These are phyloP conservation scores for Drosophila falleni DNA, from an alignment of 2,888 invertebrate genomes.

Conservation along the genomic window DNA sequence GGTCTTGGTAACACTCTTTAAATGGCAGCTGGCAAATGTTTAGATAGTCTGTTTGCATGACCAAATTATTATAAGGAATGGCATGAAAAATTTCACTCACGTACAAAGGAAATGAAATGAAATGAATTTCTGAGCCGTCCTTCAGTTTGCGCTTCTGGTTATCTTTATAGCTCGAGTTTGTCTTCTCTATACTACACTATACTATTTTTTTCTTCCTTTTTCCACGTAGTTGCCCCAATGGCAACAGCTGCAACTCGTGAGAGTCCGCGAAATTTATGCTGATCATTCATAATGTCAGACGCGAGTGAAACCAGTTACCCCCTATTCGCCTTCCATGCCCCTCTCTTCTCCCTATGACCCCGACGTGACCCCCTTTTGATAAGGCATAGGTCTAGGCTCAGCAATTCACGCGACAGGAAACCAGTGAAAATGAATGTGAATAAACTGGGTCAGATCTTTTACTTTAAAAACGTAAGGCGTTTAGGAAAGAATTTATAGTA, in stretches of 20 bases:
- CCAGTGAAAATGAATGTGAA: constrained; percentile 65
- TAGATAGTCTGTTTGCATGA: constrained; percentile 31
- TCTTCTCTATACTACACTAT: constrained; percentile 21
- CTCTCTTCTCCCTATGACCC: neutral
- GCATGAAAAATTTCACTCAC: constrained; percentile 74
- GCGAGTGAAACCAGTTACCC: constrained; percentile 31
- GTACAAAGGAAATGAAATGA: constrained; percentile 80
- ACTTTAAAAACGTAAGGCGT: constrained; percentile 7
- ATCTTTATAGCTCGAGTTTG: constrained; percentile 47
- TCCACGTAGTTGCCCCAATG: constrained; percentile 21
- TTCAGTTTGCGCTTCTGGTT: constrained; percentile 65
- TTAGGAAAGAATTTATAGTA: neutral
- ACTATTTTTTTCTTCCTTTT: constrained; percentile 6
- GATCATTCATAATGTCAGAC: constrained; percentile 81
- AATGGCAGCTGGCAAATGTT: constrained; percentile 15
- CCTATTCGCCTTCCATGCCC: neutral
- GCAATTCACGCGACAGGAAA: constrained; percentile 29
- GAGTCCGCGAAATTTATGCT: constrained; percentile 78
- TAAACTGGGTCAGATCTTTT: constrained; percentile 65
- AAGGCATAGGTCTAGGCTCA: constrained; percentile 41
- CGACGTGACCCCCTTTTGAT: constrained; percentile 27
- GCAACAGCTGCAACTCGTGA: constrained; percentile 62
- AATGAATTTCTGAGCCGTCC: constrained; percentile 80
- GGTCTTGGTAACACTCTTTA: constrained; percentile 24
- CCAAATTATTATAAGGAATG: constrained; percentile 66